Evolutionary conservation across 2,888 invertebrate species (phyloP), one percentile per base, ranked within the genome.

Genomic region (Heliothis peltigera): DNA sequence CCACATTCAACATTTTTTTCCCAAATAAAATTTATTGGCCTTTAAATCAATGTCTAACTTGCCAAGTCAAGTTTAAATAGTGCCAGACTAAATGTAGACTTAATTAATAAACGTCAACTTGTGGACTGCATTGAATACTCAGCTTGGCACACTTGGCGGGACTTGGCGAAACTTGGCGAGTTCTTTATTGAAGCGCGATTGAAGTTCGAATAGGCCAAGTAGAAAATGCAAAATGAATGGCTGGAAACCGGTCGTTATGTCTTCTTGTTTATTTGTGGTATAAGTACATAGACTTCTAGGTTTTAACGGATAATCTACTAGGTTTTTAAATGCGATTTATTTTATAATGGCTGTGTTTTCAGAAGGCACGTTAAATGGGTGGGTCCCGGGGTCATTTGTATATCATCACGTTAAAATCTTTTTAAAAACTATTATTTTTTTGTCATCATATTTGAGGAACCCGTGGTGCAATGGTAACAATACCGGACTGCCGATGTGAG

Each of bases 71-170:
- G 70, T 80, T 81, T 81, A 70, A 80, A 79, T 81, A 79, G 79
- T 70, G 64, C 65, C 69, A 51, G 67, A 66, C 56, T 75, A 58
- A 77, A 60, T 71, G 73, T 77, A 55, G 75, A 73, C 76, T 74
- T 76, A 81, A 80, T 80, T 80, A 80, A 81, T 80, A 81, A 70
- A 71, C 66, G 80, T 76, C 79, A 79, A 79, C 60, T 80, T 68
- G 81, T 39, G 62, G 59, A 71, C 58, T 72, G 73, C 62, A 74
- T 66, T 60, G 53, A 67, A 72, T 64, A 66, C 56, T 63, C 49
- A 51, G 60, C 67, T 79, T 68, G 54, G 65, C 61, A 54, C 44
- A 28, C 39, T 64, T 55, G 71, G 49, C 49, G 42, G 15, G 22
- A 42, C 47, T 66, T 52, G 19, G 32, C 47, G 46, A 21, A 61